Evolutionary conservation across 2,888 invertebrate genomes (phyloP).

Genomic region (Erebia epiphron): DNA sequence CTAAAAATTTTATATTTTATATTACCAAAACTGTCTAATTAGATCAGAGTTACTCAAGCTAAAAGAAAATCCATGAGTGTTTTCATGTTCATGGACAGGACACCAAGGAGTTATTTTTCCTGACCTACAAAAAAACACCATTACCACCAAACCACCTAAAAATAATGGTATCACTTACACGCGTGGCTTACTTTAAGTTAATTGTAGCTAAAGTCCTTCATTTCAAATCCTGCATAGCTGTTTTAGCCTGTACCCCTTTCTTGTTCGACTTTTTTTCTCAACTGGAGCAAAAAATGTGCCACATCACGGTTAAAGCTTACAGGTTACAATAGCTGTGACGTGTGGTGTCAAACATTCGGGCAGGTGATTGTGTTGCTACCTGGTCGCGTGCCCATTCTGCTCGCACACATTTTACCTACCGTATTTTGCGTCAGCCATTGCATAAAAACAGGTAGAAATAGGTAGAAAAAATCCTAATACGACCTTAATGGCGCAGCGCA

Average conservation of each 20-base stretch:
- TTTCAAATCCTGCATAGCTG: not conserved
- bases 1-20: too few species aligned
- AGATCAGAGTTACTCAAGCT: too few species aligned
- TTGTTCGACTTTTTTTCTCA: not conserved
- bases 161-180: not conserved
- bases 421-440: slow-evolving; percentile 13
- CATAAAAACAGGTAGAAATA: not conserved
- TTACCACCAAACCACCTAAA: too few species aligned
- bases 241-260: not conserved
- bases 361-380: slow-evolving; percentile 53
- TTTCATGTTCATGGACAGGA: too few species aligned
- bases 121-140: too few species aligned
- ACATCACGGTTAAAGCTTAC: slow-evolving; percentile 2
- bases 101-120: not conserved
- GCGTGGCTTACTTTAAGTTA: too few species aligned
- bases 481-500: not conserved
- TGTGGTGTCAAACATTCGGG: slow-evolving; percentile 45
- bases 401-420: slow-evolving; percentile 1
- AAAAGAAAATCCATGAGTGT: too few species aligned
- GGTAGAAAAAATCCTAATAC: slow-evolving; percentile 6
- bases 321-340: slow-evolving; percentile 36
- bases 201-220: not conserved
- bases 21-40: too few species aligned
- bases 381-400: slow-evolving; percentile 52
- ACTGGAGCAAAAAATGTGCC: slow-evolving; percentile 10